Evolutionary conservation across 1,140 invertebrate genomes (phyloP), one percentile per base, ranked within the genome.

Genomic region (Ectropis grisescens): DNA sequence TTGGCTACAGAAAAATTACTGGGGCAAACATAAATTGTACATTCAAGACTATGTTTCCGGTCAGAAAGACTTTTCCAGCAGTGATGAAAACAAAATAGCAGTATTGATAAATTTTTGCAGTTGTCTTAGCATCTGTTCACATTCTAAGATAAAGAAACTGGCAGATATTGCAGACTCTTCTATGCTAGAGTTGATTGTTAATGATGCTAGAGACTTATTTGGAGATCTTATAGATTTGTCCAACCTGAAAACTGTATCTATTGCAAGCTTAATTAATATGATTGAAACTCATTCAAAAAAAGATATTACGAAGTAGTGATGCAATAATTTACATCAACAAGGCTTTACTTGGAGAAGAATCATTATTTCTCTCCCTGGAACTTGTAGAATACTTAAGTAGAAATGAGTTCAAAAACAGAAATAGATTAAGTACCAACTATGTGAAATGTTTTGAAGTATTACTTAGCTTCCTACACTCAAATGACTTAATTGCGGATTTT

Each of bases 1-100:
- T 10, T 90, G 88, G 88, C 51, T 90, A n/a, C 71, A 85, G 53
- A 82, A 83, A 56, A 70, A 81, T 69, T 84, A 82, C 48, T 84
- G 80, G 81, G 40, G 57, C 12, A 65, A 71, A 33, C 61, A 81
- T 32, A 71, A 65, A 50, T 27, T 45, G 25, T 50, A 40, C 30
- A 65, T 80, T 27, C 29, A 49, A 40, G 60, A 80, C 41, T 80
- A 53, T 36, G 11, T 53, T 7, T 29, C 37, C 44, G 38, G 55
- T 11, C 30, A 54, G 46, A 42, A 43, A 38, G 26, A 52, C 11
- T 10, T 11, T 26, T 31, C 46, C 41, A 37, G 37, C 14, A 26
- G 36, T 13, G 47, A 61, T 41, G 47, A 60, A 28, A 52, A 43
- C 13, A 67, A 68, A 53, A 42, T 80, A 28, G 33, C 29, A 24